Base-by-base conservation (phyloP, 2,888 invertebrate genomes). In the Priocnemis perturbator region DNA sequence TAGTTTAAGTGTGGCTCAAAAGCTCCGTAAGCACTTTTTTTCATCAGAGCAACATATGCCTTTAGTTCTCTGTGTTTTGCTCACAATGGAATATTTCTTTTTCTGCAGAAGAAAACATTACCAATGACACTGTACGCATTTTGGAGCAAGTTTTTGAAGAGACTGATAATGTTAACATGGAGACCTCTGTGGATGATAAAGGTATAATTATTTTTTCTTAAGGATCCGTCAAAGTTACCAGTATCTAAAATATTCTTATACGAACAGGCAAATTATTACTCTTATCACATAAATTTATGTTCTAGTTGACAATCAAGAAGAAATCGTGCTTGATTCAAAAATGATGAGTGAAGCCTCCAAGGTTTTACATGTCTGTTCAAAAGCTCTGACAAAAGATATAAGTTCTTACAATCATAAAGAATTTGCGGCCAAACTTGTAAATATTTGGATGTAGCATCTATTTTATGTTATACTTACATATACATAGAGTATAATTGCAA, bases 241-340 rank as follows among this genome's bases (percentile, higher is more conserved):
- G 11, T 17, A 37, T 11, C 30, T 30, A 26, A 9, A 17, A 5
- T 11, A 11, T 19, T 9, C 15, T 30, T 26, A 26, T 30, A 26
- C 20, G 5, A 23, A n/a, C n/a, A n/a, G 30, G 37, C 19, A 2
- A 26, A n/a, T n/a, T n/a, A n/a, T n/a, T n/a, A n/a, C n/a, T 26
- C 26, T 26, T 26, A 26, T 26, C 26, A 26, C 3, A n/a, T 23
- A 57, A 2, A 20, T 14, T 2, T 20, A 44, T 60, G 30, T 78
- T 75, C 60, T 19, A 84, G 86, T 78, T 14, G 69, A 75, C 20
- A 75, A 81, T 73, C 86, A 85, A 50, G 86, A 85, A 53, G 86
- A 86, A 67, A 77, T 88, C 23, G 67, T 88, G 19, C 64, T 89
- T 64, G 89, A 89, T 73, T 87, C 89, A 2, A 81, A 85, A 76